Percentiles rank a stretch among this genome's conserved stretches.
Conservation (phyloP, 2,113 vertebrate genomes). For the Nanorana parkeri region DNA sequence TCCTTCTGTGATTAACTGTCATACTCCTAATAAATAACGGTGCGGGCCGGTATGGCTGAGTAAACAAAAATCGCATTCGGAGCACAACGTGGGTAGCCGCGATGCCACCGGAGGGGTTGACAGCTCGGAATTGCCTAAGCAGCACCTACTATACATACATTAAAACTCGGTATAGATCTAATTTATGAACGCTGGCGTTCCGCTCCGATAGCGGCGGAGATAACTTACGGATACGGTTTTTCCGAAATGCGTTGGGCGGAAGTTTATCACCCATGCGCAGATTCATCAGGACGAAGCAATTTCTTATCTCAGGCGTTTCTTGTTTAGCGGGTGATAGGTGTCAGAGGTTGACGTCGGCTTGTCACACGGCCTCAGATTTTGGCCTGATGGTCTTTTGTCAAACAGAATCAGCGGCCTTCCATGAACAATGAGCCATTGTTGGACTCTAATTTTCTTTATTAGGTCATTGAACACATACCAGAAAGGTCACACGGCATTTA, state of each 20-base stretch:
- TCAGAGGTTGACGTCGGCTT: constrained; percentile 55
- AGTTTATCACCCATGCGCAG: constrained; percentile 82
- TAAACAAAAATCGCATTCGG: constrained; percentile 61
- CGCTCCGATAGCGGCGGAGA: constrained; percentile 72
- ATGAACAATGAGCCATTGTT: constrained; percentile 72
- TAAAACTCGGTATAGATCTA: constrained; percentile 64
- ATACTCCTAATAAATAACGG: constrained; percentile 50
- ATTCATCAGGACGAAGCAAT: constrained; percentile 69
- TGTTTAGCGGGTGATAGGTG: constrained; percentile 73
- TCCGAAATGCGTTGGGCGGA: constrained; percentile 76
- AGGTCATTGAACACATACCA: constrained; percentile 73
- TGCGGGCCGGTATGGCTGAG: constrained; percentile 41
- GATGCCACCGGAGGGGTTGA: constrained; percentile 46
- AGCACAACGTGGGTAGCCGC: constrained; percentile 20
- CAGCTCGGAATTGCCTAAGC: constrained; percentile 26
- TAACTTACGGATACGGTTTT: constrained; percentile 70
- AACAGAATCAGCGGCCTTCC: constrained; percentile 65
- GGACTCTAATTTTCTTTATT: constrained; percentile 75
- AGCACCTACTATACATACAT: constrained; percentile 57
- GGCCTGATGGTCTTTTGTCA: constrained; percentile 63
- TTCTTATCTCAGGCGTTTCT: constrained; percentile 75
- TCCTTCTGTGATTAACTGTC: constrained; percentile 50
- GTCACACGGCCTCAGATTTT: constrained; percentile 66
- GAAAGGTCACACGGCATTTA: constrained; percentile 81
- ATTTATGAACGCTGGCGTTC: constrained; percentile 68